Percentiles rank a stretch among this genome's conserved stretches.
phyloP scores from a whole-genome alignment of 2,797 vertebrate species.

The Brachyrhaphis roseni region DNA sequence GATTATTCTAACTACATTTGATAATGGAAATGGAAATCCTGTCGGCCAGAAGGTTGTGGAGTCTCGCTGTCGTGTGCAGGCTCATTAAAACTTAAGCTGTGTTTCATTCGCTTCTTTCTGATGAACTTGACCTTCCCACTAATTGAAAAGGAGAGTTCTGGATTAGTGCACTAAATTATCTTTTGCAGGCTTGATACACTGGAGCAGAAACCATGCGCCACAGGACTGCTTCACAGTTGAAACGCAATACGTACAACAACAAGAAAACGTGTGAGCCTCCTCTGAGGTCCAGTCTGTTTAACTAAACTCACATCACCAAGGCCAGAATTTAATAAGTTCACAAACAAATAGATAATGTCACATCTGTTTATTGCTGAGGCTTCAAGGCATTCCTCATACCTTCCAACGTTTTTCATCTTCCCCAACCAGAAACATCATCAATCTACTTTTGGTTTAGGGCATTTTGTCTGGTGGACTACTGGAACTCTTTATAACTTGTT shows the following conservation, averaged over 20 bases:
- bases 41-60: constrained; percentile 34
- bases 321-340: constrained; percentile 58
- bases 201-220: constrained; percentile 20
- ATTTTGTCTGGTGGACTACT: constrained; percentile 56
- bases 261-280: constrained; percentile 19
- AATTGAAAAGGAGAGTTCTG: constrained; percentile 67
- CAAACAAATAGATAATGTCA: constrained; percentile 64
- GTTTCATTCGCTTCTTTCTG: constrained; percentile 64
- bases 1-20: constrained; percentile 18
- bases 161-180: constrained; percentile 61
- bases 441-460: constrained; percentile 63
- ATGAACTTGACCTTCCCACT: constrained; percentile 69
- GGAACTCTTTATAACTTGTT: constrained; percentile 31
- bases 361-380: constrained; percentile 61
- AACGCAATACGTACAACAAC: not conserved
- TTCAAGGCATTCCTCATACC: constrained; percentile 43
- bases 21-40: constrained; percentile 37
- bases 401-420: constrained; percentile 37
- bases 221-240: not conserved
- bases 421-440: constrained; percentile 49
- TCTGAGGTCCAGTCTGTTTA: constrained; percentile 54
- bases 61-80: constrained; percentile 28
- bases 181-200: constrained; percentile 35
- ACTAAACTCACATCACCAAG: constrained; percentile 52
- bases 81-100: constrained; percentile 60